Evolutionary conservation across 2,797 vertebrate genomes (phyloP).

Genomic region (Babyrousa celebensis): DNA sequence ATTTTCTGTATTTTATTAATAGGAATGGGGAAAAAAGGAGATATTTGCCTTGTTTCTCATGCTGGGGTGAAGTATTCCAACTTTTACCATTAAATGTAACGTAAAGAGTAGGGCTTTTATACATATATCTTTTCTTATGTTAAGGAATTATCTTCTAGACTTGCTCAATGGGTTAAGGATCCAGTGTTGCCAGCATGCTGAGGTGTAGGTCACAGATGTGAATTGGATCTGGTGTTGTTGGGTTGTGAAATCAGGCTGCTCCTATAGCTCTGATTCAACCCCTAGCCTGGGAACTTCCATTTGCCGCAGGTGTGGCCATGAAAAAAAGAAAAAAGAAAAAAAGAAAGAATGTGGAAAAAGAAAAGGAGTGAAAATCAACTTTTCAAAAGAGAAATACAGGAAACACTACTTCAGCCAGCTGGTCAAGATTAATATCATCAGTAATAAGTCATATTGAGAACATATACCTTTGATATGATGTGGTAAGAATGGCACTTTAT

Average conservation of each 20-base stretch:
- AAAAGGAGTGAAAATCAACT: background rate
- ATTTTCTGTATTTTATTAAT: background rate
- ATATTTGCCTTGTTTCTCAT: background rate
- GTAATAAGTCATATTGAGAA: background rate
- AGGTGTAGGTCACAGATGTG: too few species aligned
- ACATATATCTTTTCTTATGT: background rate
- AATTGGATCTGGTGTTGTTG: too few species aligned
- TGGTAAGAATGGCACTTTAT: background rate
- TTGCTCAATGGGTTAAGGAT: too few species aligned
- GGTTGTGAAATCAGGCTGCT: too few species aligned
- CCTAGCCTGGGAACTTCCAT: too few species aligned
- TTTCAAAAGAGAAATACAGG: background rate
- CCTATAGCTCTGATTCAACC: too few species aligned
- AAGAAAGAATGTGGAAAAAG: background rate
- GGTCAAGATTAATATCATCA: background rate
- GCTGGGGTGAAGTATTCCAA: background rate
- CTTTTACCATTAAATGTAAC: background rate
- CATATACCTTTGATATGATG: accelerated
- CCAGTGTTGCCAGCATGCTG: too few species aligned
- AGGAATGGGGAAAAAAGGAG: too few species aligned
- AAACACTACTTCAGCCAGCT: background rate
- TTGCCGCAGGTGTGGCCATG: too few species aligned
- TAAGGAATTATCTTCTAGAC: background rate
- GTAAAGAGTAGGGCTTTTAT: background rate
- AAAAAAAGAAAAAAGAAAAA: too few species aligned